phyloP scores from a whole-genome alignment of 1,140 invertebrate genomes.

The Sminthurides bifidus region DNA sequence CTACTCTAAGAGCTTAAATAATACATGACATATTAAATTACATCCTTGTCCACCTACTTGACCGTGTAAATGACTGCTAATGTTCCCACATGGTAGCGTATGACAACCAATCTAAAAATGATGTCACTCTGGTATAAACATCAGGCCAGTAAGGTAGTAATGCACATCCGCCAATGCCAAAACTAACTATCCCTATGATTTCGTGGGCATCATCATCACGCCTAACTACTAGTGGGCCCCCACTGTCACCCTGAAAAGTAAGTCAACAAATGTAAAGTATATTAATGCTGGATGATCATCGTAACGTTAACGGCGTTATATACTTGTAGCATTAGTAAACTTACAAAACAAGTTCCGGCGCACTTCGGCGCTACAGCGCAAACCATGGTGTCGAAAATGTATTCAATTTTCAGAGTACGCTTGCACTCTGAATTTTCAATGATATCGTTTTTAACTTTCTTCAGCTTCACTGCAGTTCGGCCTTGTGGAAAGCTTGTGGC shows the following conservation, averaged over 20 bases:
- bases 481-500: slow-evolving; percentile 37
- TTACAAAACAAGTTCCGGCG: slow-evolving; percentile 38
- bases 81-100: slow-evolving; percentile 16
- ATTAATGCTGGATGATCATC: neutral
- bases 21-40: no score
- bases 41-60: no score
- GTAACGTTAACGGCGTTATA: no score
- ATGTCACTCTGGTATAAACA: slow-evolving; percentile 36
- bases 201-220: slow-evolving; percentile 30
- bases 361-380: slow-evolving; percentile 35
- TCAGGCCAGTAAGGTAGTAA: slow-evolving; percentile 37
- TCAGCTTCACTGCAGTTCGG: slow-evolving; percentile 27
- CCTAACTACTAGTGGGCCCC: slow-evolving; percentile 35
- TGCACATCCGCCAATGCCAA: slow-evolving; percentile 38
- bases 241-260: slow-evolving; percentile 34
- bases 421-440: slow-evolving; percentile 29
- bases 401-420: slow-evolving; percentile 22
- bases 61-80: no score
- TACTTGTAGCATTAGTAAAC: slow-evolving; percentile 7
- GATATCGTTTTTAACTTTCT: slow-evolving; percentile 19
- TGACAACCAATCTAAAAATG: slow-evolving; percentile 37
- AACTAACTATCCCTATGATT: slow-evolving; percentile 37
- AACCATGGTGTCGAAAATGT: slow-evolving; percentile 34
- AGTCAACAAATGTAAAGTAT: neutral
- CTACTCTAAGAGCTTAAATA: no score